Conservation (phyloP, 2,113 vertebrate species). For the Syngnathus floridae region DNA sequence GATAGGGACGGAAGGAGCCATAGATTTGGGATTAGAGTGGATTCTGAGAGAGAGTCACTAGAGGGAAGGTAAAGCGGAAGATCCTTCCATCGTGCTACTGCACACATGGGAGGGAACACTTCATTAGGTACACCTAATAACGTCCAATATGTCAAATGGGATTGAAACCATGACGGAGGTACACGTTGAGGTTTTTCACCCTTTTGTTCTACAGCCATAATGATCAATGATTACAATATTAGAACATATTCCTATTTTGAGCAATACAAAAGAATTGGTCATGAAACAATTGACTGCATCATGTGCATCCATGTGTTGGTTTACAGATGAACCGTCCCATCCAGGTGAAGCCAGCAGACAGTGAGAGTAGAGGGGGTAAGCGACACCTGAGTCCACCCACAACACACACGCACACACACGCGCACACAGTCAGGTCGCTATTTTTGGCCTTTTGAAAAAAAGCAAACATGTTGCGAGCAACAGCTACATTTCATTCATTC, state of each 20-base stretch:
- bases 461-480: neutral
- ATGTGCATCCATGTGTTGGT: slow-evolving; percentile 19
- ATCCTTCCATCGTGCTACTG: neutral
- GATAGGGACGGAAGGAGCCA: slow-evolving; percentile 36
- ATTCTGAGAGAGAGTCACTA: slow-evolving; percentile 38
- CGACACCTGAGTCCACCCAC: slow-evolving; percentile 35
- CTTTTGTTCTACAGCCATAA: neutral
- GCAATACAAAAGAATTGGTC: neutral
- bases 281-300: neutral
- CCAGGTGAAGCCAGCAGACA: slow-evolving; percentile 81
- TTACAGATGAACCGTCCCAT: slow-evolving; percentile 79
- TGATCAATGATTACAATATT: neutral
- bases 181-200: neutral
- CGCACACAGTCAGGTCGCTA: neutral
- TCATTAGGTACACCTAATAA: neutral
- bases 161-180: neutral
- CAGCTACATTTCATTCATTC: slow-evolving; percentile 7
- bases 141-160: neutral
- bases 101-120: neutral
- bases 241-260: neutral
- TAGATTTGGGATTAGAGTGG: slow-evolving; percentile 53
- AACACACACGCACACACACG: neutral
- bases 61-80: slow-evolving; percentile 16
- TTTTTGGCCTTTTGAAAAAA: neutral
- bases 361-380: slow-evolving; percentile 80